A percentile compares a stretch with the other conserved stretches of the same genome.
Conservation (phyloP, 2,113 vertebrate genomes). For the Cyanoderma ruficeps region DNA sequence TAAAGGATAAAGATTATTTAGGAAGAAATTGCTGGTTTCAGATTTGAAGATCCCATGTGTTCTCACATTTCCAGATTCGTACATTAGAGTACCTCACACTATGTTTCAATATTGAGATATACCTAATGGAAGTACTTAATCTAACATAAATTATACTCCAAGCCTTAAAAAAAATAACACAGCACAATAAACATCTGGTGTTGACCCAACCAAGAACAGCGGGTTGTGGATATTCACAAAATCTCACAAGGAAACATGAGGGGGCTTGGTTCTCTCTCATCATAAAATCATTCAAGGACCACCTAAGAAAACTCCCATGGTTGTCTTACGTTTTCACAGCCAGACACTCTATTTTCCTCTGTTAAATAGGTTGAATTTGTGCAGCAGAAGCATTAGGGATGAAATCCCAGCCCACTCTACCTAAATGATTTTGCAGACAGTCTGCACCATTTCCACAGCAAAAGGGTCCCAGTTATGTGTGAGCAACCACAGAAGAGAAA, state of each 20-base stretch:
- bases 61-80: background rate
- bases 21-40: background rate
- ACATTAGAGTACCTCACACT: background rate
- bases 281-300: background rate
- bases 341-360: background rate
- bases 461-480: background rate
- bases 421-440: background rate
- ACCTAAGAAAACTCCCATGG: background rate
- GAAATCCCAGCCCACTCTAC: background rate
- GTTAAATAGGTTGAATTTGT: background rate
- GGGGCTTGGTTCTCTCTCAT: background rate
- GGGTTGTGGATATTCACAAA: background rate
- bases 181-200: background rate
- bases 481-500: background rate
- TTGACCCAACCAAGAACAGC: background rate
- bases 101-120: background rate
- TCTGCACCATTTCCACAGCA: rapidly evolving
- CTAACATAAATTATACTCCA: background rate
- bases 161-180: background rate
- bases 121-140: background rate
- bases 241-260: background rate
- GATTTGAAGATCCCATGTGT: background rate
- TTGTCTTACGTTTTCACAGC: background rate
- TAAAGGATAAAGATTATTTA: background rate
- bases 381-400: background rate